These are phyloP conservation scores for Coranthus polyacanthus DNA, from an alignment of 2,797 vertebrate genomes.

Conservation along the genomic window DNA sequence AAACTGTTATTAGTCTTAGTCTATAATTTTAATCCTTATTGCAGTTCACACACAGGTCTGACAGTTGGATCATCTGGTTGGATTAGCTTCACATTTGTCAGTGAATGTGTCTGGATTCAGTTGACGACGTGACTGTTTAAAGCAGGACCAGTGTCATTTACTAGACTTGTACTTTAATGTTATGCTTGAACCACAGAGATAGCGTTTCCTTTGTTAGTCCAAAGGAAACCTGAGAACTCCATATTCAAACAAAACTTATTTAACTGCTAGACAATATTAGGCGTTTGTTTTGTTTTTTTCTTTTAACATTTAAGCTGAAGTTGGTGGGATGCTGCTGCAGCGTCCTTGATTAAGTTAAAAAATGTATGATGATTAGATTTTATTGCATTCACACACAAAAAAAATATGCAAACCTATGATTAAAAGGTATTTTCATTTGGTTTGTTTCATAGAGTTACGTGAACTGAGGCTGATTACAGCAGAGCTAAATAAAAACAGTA, in stretches of 20 bases:
- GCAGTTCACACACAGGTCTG: constrained; percentile 3
- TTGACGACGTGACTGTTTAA: constrained; percentile 62
- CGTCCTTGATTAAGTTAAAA: constrained; percentile 12
- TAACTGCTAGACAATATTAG: constrained; percentile 27
- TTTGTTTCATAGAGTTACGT: constrained; percentile 29
- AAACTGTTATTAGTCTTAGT: constrained; percentile 23
- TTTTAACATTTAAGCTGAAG: constrained; percentile 39
- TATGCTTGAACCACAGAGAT: constrained; percentile 45
- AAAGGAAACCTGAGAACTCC: constrained; percentile 44
- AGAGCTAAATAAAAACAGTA: constrained; percentile 9
- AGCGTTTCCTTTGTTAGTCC: constrained; percentile 42
- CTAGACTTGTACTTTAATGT: constrained; percentile 37
- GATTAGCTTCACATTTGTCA: constrained; percentile 57
- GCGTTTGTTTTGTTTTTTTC: constrained; percentile 17
- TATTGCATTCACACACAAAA: constrained; percentile 34
- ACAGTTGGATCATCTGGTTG: constrained; percentile 12
- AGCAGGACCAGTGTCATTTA: constrained; percentile 46
- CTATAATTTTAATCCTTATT: constrained; percentile 10
- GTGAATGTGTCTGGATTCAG: constrained; percentile 51
- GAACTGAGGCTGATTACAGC: constrained; percentile 16
- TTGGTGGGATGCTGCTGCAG: constrained; percentile 4
- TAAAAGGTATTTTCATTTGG: constrained; percentile 20
- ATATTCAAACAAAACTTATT: constrained; percentile 50
- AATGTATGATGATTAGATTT: constrained; percentile 50
- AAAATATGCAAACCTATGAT: constrained; percentile 3